Evolutionary conservation across 2,797 vertebrate genomes (phyloP), one percentile per base, ranked within the genome.

Genomic region (Sebastes matsubarae): DNA sequence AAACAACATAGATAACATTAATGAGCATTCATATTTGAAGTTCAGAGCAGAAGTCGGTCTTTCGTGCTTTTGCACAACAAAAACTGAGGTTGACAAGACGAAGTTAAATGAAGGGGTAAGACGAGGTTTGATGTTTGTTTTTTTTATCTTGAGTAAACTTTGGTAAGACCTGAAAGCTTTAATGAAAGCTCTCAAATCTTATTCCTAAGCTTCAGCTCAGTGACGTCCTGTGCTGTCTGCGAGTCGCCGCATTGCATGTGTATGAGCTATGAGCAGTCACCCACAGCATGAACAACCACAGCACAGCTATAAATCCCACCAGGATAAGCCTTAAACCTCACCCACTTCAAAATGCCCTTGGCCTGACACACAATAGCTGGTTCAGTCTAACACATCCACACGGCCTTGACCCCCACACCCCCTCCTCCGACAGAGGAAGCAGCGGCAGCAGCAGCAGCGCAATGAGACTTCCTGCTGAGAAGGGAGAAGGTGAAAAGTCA

Each of bases 271-370:
- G 73, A 79, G 79, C 75, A 70, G 54, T 77, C 81, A 75, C 59
- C 77, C 75, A 54, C 74, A 60, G 72, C 60, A 60, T 72, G 77
- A 88, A 73, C 72, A 80, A 73, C 61, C 18, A 64, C 69, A 38
- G 55, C 50, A 65, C 42, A 29, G 79, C 64, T 29, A 81, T 79
- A 91, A 92, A 92, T 90, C 88, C 86, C 77, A 76, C 29, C 52
- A 60, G 83, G 82, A 86, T 93, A 86, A 92, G 86, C 88, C 67
- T 83, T 69, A 72, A 90, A 89, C 82, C 66, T 76, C 72, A 59
- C 57, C 83, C 75, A 80, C 81, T 87, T 68, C 57, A 79, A 81
- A 89, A 77, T 54, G 87, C 75, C 83, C 85, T 92, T 87, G 84
- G 61, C 76, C 79, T 89, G 89, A 88, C 79, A 83, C 69, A 83